A percentile compares a stretch with the other conserved stretches of the same genome.
These are phyloP conservation scores for Pandemis heparana DNA, from an alignment of 2,888 invertebrate genomes.

Conservation along the genomic window DNA sequence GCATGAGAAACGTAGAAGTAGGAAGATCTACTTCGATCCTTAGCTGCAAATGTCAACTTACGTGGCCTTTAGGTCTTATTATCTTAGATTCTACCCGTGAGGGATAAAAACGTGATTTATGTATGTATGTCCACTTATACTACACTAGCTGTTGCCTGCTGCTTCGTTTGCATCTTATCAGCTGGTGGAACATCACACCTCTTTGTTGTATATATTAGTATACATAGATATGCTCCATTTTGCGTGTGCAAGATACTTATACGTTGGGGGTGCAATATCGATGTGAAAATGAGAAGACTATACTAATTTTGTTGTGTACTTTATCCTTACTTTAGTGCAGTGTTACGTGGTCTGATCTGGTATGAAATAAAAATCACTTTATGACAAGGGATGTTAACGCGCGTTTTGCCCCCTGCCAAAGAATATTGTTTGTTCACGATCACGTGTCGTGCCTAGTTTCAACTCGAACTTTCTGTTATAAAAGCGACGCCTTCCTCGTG, in stretches of 20 bases:
- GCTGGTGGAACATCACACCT: too few species aligned
- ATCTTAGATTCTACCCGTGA: too few species aligned
- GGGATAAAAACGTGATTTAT: too few species aligned
- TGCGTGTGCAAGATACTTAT: background rate
- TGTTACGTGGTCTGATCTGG: background rate
- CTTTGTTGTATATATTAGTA: too few species aligned
- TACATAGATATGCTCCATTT: background rate
- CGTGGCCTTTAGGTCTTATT: too few species aligned
- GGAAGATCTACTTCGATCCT: background rate
- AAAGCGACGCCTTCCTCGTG: background rate
- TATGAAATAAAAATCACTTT: slow-evolving; percentile 2
- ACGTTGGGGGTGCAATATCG: background rate
- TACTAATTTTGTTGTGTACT: background rate
- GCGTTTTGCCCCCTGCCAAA: too few species aligned
- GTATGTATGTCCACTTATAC: background rate
- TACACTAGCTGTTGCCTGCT: background rate
- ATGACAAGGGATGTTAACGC: too few species aligned
- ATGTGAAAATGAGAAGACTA: background rate
- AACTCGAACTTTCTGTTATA: slow-evolving; percentile 12
- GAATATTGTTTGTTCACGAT: too few species aligned
- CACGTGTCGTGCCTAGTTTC: slow-evolving; percentile 9
- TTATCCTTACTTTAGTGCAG: background rate
- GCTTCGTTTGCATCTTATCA: too few species aligned
- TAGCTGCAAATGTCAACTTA: background rate
- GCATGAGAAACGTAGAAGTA: too few species aligned